Evolutionary conservation across 2,113 vertebrate genomes (phyloP).

Genomic region (Falcunculus frontatus): DNA sequence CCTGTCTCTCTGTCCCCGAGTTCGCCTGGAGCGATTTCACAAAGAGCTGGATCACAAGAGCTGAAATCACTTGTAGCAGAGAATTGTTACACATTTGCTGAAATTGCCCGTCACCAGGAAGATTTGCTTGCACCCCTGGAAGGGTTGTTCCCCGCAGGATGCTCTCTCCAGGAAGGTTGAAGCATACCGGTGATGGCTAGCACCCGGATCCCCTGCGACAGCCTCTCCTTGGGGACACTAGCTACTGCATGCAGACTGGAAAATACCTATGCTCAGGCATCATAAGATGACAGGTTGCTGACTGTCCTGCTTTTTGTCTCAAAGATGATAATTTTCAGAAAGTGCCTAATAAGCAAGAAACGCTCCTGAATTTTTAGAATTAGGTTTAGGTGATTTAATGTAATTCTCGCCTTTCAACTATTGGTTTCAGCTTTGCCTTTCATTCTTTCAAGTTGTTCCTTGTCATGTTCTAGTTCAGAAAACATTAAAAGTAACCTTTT

Average conservation of each 20-base stretch:
- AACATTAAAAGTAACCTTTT: conserved; percentile 48
- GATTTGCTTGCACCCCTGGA: too few species aligned
- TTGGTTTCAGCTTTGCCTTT: background rate
- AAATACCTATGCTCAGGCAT: background rate
- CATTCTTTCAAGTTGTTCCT: background rate
- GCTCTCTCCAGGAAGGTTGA: too few species aligned
- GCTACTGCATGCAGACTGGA: background rate
- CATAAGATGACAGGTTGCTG: background rate
- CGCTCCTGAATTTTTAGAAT: background rate
- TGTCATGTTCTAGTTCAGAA: conserved; percentile 5
- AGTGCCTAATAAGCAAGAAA: background rate
- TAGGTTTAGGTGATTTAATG: background rate
- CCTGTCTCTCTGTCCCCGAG: too few species aligned
- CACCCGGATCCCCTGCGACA: too few species aligned
- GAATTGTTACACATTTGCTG: too few species aligned
- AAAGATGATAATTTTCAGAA: background rate
- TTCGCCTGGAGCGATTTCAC: too few species aligned
- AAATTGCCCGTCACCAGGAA: too few species aligned
- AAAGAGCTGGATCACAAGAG: too few species aligned
- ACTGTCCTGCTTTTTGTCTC: background rate
- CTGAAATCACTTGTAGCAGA: too few species aligned
- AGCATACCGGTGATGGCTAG: too few species aligned
- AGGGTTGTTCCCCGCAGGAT: too few species aligned
- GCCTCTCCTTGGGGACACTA: background rate
- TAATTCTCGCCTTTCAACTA: background rate